Conservation (phyloP, 1,140 invertebrate species). For the Drosophila eugracilis region DNA sequence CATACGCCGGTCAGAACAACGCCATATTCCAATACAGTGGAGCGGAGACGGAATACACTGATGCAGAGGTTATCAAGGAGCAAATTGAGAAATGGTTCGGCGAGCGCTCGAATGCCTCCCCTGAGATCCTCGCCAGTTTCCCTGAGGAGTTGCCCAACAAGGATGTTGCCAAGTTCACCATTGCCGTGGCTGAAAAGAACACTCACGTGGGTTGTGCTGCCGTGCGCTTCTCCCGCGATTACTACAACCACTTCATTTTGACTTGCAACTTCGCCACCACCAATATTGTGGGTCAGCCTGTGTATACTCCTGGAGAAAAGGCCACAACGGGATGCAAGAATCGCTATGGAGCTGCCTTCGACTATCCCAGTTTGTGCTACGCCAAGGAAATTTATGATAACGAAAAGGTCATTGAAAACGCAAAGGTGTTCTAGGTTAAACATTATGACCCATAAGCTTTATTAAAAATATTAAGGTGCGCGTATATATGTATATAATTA, state of each 20-base stretch:
- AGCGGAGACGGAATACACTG: slow-evolving; percentile 52
- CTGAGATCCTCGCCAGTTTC: slow-evolving; percentile 49
- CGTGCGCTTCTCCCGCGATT: slow-evolving; percentile 57
- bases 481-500: slow-evolving; percentile 10
- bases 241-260: slow-evolving; percentile 65
- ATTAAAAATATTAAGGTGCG: not conserved
- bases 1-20: slow-evolving; percentile 64
- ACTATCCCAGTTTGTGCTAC: slow-evolving; percentile 48
- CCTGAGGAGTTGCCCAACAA: slow-evolving; percentile 47
- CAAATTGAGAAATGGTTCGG: slow-evolving; percentile 67
- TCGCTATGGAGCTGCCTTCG: slow-evolving; percentile 5
- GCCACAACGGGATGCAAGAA: slow-evolving; percentile 5
- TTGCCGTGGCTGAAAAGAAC: slow-evolving; percentile 62
- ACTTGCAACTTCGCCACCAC: slow-evolving; percentile 61
- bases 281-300: slow-evolving; percentile 58
- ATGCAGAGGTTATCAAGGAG: slow-evolving; percentile 59
- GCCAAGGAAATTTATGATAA: slow-evolving; percentile 74
- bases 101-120: slow-evolving; percentile 31
- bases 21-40: slow-evolving; percentile 67
- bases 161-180: slow-evolving; percentile 51
- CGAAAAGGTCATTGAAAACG: slow-evolving; percentile 53
- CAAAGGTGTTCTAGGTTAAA: slow-evolving; percentile 18
- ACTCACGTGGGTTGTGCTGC: slow-evolving; percentile 63
- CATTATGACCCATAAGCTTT: slow-evolving; percentile 11
- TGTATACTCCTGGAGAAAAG: slow-evolving; percentile 7